phyloP scores from a whole-genome alignment of 1,140 invertebrate species.

The Sinella curviseta region DNA sequence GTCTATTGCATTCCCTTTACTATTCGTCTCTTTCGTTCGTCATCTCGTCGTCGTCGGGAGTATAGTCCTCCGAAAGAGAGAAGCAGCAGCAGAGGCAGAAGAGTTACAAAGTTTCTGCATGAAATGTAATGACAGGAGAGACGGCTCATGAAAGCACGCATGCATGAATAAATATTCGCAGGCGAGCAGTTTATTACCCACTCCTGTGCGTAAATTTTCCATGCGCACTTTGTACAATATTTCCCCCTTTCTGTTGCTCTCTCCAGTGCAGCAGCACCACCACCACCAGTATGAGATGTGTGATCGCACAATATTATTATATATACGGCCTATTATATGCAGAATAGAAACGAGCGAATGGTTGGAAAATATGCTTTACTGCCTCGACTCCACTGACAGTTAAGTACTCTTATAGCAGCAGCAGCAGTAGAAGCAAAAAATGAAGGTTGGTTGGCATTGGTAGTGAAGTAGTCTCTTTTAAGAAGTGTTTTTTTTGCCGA shows the following conservation, averaged over 20 bases:
- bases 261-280: neutral
- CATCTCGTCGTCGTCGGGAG: neutral
- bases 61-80: neutral
- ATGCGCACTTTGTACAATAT: neutral
- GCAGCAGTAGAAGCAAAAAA: too few relatives aligned
- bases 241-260: neutral
- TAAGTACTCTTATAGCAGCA: neutral
- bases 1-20: neutral
- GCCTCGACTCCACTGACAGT: neutral
- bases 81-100: neutral
- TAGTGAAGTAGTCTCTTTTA: neutral
- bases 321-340: neutral
- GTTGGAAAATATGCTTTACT: neutral
- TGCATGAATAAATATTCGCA: conserved; percentile 26
- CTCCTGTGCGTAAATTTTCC: conserved; percentile 16
- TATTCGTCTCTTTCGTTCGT: conserved; percentile 10
- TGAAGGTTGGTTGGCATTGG: neutral
- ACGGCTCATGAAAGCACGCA: conserved; percentile 23
- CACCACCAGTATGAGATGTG: neutral
- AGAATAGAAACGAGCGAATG: too few relatives aligned
- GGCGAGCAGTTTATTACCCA: conserved; percentile 24
- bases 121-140: conserved; percentile 29
- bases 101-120: conserved; percentile 19
- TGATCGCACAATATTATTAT: too few relatives aligned
- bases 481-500: neutral